These are phyloP conservation scores for Mylabris sibirica DNA, from an alignment of 2,888 invertebrate species.

Conservation along the genomic window DNA sequence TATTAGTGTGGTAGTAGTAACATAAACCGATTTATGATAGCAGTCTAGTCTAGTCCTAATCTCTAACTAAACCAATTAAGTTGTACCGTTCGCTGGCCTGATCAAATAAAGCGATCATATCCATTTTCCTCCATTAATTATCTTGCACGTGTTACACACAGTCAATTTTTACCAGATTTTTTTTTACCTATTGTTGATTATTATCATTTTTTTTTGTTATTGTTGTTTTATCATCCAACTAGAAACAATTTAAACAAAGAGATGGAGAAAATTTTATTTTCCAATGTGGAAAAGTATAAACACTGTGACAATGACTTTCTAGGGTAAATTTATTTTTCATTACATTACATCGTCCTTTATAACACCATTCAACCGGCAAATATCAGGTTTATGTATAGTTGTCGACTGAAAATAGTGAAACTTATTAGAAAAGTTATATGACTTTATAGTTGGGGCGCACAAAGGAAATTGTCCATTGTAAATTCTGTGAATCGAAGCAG, in stretches of 20 bases:
- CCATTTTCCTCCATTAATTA: neutral
- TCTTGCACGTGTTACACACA: neutral
- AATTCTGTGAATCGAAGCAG: too few relatives aligned
- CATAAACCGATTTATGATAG: constrained; percentile 32
- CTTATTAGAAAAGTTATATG: too few relatives aligned
- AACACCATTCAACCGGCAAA: constrained; percentile 31
- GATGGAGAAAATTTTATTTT: neutral
- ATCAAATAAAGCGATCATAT: constrained; percentile 16
- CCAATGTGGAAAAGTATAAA: constrained; percentile 20
- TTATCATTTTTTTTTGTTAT: neutral
- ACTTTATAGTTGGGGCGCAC: too few relatives aligned
- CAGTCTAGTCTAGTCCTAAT: constrained; percentile 5
- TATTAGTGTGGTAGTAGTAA: constrained; percentile 28
- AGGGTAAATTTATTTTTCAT: constrained; percentile 39
- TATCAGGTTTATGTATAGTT: constrained; percentile 19
- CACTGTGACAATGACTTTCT: constrained; percentile 23
- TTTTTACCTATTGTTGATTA: neutral
- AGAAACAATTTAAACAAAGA: constrained; percentile 26
- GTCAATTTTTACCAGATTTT: neutral
- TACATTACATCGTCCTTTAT: constrained; percentile 34
- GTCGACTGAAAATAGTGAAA: too few relatives aligned
- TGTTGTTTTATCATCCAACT: constrained; percentile 14
- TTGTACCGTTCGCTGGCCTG: constrained; percentile 18
- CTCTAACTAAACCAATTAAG: constrained; percentile 31
- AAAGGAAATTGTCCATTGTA: too few relatives aligned